These are phyloP conservation scores for Dasypus novemcinctus DNA, from an alignment of 2,113 vertebrate species.

Conservation along the genomic window DNA sequence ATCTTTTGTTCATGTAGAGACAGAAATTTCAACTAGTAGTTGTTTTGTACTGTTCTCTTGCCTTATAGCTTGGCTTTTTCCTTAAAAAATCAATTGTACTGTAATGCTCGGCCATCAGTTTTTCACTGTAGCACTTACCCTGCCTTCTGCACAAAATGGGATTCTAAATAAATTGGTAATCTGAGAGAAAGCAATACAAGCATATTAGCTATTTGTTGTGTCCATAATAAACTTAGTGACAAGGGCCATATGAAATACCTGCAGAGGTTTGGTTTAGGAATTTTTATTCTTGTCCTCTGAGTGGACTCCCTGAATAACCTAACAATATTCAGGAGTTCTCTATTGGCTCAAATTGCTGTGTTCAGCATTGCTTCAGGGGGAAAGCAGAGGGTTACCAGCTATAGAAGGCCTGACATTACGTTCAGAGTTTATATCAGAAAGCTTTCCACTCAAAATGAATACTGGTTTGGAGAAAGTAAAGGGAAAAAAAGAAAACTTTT, in stretches of 20 bases:
- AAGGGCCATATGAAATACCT: neutral
- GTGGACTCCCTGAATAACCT: neutral
- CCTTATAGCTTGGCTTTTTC: constrained; percentile 24
- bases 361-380: constrained; percentile 52
- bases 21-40: neutral
- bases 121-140: neutral
- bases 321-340: neutral
- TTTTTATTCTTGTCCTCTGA: constrained; percentile 34
- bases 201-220: neutral
- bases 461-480: neutral
- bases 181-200: neutral
- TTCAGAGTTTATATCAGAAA: constrained; percentile 41
- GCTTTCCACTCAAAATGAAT: constrained; percentile 39
- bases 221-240: neutral
- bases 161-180: neutral
- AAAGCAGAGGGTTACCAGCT: neutral
- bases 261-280: neutral
- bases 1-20: constrained; percentile 28
- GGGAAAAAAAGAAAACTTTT: neutral
- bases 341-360: neutral
- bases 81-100: constrained; percentile 18
- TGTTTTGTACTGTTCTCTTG: neutral
- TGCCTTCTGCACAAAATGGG: neutral
- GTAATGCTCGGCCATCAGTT: neutral
- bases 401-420: neutral